phyloP scores from a whole-genome alignment of 2,888 invertebrate species.

The Sarcophaga carnaria region DNA sequence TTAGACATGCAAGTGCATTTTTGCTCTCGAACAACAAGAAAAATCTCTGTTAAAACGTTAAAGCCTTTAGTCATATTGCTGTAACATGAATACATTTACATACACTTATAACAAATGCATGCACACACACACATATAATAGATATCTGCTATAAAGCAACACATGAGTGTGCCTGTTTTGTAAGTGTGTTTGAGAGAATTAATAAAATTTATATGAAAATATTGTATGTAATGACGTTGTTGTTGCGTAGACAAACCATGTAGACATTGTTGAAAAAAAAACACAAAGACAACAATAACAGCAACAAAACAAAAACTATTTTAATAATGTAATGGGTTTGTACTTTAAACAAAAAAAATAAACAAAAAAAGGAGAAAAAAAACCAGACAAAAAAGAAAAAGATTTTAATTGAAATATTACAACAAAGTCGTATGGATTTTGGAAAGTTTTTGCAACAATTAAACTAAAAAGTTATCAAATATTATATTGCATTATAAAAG shows the following conservation, averaged over 20 bases:
- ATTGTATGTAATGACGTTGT: conserved; percentile 53
- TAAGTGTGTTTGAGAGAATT: background rate
- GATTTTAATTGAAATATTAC: background rate
- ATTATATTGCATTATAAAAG: background rate
- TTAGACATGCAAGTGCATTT: conserved; percentile 70
- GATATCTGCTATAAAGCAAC: background rate
- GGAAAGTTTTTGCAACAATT: background rate
- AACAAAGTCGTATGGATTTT: background rate
- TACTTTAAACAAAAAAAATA: background rate
- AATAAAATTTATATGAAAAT: conserved; percentile 21
- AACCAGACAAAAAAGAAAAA: background rate
- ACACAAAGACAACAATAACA: conserved; percentile 4
- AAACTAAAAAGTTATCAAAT: background rate
- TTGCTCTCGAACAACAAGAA: conserved; percentile 42
- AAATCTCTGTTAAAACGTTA: conserved; percentile 61
- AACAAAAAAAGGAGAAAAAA: too few relatives aligned
- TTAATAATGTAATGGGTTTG: conserved; percentile 39
- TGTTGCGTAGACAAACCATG: conserved; percentile 68
- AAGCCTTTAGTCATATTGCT: conserved; percentile 65
- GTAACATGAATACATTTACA: conserved; percentile 60
- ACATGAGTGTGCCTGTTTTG: background rate
- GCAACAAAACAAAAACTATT: conserved; percentile 14
- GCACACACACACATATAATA: background rate
- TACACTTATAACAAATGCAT: conserved; percentile 35
- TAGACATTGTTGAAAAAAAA: conserved; percentile 40